These are phyloP conservation scores for Pomatostomus ruficeps DNA, from an alignment of 2,113 vertebrate genomes.

Conservation along the genomic window DNA sequence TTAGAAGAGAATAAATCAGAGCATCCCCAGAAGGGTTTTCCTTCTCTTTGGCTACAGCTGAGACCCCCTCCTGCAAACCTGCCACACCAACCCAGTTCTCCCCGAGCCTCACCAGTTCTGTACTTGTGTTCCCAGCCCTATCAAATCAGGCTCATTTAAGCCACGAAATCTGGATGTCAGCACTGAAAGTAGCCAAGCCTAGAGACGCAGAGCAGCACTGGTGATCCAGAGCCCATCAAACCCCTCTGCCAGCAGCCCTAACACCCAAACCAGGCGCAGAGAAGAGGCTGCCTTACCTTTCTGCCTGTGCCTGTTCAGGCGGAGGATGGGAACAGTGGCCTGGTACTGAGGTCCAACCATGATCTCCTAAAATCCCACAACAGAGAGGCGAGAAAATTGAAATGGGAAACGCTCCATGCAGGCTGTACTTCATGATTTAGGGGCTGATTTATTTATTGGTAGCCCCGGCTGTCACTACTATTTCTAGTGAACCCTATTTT, in stretches of 20 bases:
- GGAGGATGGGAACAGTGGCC: slow-evolving; percentile 82
- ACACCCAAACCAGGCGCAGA: neutral
- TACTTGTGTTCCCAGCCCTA: neutral
- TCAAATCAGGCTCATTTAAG: neutral
- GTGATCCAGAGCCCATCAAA: neutral
- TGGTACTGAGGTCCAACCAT: slow-evolving; percentile 94
- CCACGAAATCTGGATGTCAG: neutral
- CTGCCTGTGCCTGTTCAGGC: slow-evolving; percentile 69
- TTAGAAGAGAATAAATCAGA: neutral
- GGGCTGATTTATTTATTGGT: neutral
- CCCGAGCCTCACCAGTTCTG: neutral
- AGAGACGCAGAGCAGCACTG: neutral
- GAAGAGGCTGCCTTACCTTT: slow-evolving; percentile 73
- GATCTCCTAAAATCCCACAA: slow-evolving; percentile 79
- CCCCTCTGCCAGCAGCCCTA: neutral
- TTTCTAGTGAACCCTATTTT: neutral
- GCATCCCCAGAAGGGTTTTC: neutral
- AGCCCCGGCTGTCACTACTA: neutral
- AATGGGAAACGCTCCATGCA: accelerated
- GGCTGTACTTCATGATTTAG: neutral
- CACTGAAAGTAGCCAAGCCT: neutral
- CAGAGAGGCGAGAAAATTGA: neutral
- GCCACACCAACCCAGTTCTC: neutral
- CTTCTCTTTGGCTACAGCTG: neutral
- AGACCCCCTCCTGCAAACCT: neutral